phyloP scores from a whole-genome alignment of 2,888 invertebrate species.

The Stramonita haemastoma region DNA sequence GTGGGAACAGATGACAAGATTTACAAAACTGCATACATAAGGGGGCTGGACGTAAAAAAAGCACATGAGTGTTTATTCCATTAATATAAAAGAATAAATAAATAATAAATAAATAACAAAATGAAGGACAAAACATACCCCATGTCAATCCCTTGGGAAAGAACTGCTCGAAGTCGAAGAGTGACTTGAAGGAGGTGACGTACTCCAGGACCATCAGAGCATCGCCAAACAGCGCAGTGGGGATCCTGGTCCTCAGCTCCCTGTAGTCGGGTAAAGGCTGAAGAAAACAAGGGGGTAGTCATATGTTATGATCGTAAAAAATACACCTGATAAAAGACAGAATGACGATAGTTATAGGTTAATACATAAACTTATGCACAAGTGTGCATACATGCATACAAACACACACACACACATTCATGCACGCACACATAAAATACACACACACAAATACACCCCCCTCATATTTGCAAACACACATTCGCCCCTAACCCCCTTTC shows the following conservation, averaged over 20 bases:
- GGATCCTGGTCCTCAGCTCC: slow-evolving; percentile 85
- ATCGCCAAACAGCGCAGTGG: slow-evolving; percentile 89
- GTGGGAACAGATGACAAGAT: too few species aligned
- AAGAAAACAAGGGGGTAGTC: not conserved
- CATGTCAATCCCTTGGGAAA: slow-evolving; percentile 76
- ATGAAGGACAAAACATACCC: slow-evolving; percentile 64
- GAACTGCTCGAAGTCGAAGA: slow-evolving; percentile 87
- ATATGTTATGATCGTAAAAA: not conserved
- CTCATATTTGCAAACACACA: too few species aligned
- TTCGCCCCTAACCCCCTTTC: too few species aligned
- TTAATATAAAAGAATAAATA: not conserved
- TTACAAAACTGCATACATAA: too few species aligned
- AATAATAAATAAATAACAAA: not conserved
- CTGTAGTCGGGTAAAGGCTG: slow-evolving; percentile 84
- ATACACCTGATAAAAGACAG: not conserved
- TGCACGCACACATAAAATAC: not conserved
- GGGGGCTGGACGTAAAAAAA: too few species aligned
- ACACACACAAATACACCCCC: not conserved
- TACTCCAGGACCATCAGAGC: slow-evolving; percentile 94
- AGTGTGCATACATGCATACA: not conserved
- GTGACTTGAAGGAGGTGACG: slow-evolving; percentile 87
- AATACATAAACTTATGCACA: not conserved
- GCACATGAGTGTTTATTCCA: too few species aligned
- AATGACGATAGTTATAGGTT: not conserved
- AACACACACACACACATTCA: not conserved